Conservation (phyloP, 2,113 vertebrate species). For the Pogona vitticeps region DNA sequence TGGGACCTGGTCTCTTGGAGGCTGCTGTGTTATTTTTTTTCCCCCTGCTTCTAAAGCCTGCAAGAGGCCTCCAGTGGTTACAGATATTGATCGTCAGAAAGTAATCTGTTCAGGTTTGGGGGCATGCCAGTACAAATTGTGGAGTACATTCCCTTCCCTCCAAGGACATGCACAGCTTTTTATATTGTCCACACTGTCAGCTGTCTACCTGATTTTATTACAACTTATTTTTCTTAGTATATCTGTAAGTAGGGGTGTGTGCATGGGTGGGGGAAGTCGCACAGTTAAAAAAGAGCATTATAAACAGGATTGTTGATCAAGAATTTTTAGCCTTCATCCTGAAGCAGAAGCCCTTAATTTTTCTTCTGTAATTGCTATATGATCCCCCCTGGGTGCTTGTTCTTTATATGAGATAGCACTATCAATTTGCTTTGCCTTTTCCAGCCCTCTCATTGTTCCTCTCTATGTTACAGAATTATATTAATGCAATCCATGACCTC, state of each 20-base stretch:
- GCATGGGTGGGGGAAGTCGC: background rate
- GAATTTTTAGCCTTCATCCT: slow-evolving; percentile 69
- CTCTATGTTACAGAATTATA: slow-evolving; percentile 76
- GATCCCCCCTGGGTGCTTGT: slow-evolving; percentile 84
- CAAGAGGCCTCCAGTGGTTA: slow-evolving; percentile 87
- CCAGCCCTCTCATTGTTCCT: slow-evolving; percentile 88
- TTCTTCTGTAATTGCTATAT: slow-evolving; percentile 84
- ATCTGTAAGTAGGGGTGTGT: background rate
- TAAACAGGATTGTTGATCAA: slow-evolving; percentile 51
- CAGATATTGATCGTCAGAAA: slow-evolving; percentile 90
- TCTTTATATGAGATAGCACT: slow-evolving; percentile 83
- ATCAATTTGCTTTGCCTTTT: slow-evolving; percentile 92
- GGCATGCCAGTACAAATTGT: slow-evolving; percentile 83
- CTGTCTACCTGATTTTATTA: slow-evolving; percentile 61
- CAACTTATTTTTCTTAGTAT: slow-evolving; percentile 37
- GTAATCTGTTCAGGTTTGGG: slow-evolving; percentile 89
- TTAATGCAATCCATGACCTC: too few species aligned
- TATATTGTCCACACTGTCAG: slow-evolving; percentile 73
- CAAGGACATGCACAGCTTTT: slow-evolving; percentile 77
- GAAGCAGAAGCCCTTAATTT: slow-evolving; percentile 74
- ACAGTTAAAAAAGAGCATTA: slow-evolving; percentile 41
- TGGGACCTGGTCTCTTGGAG: slow-evolving; percentile 78
- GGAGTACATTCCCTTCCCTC: slow-evolving; percentile 79
- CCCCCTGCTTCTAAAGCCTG: slow-evolving; percentile 62
- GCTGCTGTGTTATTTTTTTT: slow-evolving; percentile 45